Base-by-base conservation (phyloP, 1,140 invertebrate genomes). In the Heterodera schachtii region DNA sequence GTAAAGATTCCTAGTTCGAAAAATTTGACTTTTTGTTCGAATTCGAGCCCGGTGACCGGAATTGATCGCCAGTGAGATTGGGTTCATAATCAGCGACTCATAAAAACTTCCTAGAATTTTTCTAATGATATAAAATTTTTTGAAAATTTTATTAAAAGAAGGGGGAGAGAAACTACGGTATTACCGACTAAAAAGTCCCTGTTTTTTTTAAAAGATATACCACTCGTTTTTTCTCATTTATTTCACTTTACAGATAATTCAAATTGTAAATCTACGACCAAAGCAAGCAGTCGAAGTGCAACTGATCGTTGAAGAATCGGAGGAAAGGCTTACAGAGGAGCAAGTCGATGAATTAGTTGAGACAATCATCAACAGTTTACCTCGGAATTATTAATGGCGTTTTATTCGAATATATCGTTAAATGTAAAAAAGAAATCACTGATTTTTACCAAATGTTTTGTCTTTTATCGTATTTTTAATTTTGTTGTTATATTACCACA, bases 251-350 rank as follows among this genome's bases (percentile, higher is more conserved):
- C 75, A 78, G 77, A 43, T 82, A 5, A 84, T 83, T 70, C 82
- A 83, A 52, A 77, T 83, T 19, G 75, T 77, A 46, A 83, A 83
- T 71, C 60, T 83, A 43, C 70, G 81, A 31, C 82, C 82, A 13
- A 84, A 83, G 57, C 69, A 84, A 41, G 73, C 82, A 21, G n/a
- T 83, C 8, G 82, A 83, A 67, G 73, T 83, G 44, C 82, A 83
- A 41, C 83, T 83, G n/a, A 78, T 83, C n/a, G 75, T 83, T 3
- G 82, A 83, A 66, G 82, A 83, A 67, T 83, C 67, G 9, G 82
- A 83, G 44, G 82, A 83, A 73, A 31, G 82, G 31, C 64, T 83
- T 47, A 76, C 81, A 0, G 82, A 83, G 49, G 82, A 83, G 66
- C 83, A 83, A 66, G 46, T 83, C 19, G 82, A 84, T 41, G 81